Evolutionary conservation across 1,140 invertebrate genomes (phyloP).

Genomic region (Holcopasites calliopsidis): DNA sequence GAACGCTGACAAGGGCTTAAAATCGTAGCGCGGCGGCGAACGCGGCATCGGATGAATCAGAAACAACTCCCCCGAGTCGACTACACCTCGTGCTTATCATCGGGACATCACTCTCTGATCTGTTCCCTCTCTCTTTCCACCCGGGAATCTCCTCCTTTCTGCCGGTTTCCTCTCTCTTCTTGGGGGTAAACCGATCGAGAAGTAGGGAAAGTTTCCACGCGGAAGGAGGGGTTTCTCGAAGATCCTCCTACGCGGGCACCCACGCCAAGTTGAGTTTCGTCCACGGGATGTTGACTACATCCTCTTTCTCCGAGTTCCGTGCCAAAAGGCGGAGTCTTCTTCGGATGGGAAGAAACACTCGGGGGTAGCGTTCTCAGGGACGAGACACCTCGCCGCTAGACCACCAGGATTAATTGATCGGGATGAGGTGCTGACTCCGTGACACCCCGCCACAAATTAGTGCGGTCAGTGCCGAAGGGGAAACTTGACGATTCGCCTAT

Average conservation of each 20-base stretch:
- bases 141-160: constrained; percentile 32
- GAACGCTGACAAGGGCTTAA: constrained; percentile 60
- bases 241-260: constrained; percentile 72
- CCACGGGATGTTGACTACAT: constrained; percentile 40
- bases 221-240: constrained; percentile 65
- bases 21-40: constrained; percentile 21
- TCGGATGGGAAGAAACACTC: constrained; percentile 32
- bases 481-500: too few relatives aligned
- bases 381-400: constrained; percentile 17
- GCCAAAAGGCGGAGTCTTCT: constrained; percentile 51
- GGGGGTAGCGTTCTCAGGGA: constrained; percentile 42
- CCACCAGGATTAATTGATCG: constrained; percentile 3
- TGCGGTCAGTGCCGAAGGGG: background rate
- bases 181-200: constrained; percentile 25
- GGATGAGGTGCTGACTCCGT: background rate
- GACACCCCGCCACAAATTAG: background rate
- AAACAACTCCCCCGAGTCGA: constrained; percentile 63
- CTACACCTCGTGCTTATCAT: constrained; percentile 73
- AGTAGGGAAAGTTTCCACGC: constrained; percentile 25
- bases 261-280: constrained; percentile 51
- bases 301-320: constrained; percentile 38
- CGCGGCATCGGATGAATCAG: constrained; percentile 57
- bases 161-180: constrained; percentile 22
- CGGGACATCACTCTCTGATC: constrained; percentile 70
- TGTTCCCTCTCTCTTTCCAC: constrained; percentile 33